Evolutionary conservation across 2,888 invertebrate genomes (phyloP), one percentile per base, ranked within the genome.

Genomic region (Zhengitettix transpicula): DNA sequence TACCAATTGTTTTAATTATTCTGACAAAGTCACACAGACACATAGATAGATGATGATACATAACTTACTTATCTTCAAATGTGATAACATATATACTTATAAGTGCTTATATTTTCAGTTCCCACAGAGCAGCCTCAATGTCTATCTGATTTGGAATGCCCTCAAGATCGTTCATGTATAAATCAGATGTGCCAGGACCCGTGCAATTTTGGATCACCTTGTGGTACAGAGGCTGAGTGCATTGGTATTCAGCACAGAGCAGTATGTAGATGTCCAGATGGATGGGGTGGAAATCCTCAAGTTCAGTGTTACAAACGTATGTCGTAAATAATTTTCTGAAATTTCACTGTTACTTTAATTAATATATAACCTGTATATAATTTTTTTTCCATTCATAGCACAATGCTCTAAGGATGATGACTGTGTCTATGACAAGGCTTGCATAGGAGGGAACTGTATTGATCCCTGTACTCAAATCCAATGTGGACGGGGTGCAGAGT

Each of bases 261-360:
- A 8, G 82, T 83, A 17, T 94, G 94, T 72, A 81, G 80, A 68
- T 94, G 94, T 71, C 88, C 88, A 16, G 81, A 84, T 56, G 89
- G 87, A 64, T 90, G 88, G 76, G 89, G 89, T 58, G 94, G 94
- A 63, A 88, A 93, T 73, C 92, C 94, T 42, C 85, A 91, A 72
- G 74, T 84, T 28, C 81, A 83, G 64, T 94, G 94, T 69, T 90
- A 87, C 71, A 88, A 85, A 79, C 89, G 92, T 92, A 78, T 83
- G 84, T 41, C 56, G 10, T 9, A 12, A 42, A 56, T 42, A 17
- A 41, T 56, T 42, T 56, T 42, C n/a, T 47, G 12, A 47, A 47
- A 1, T 47, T 47, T 47, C 47, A n/a, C 14, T 12, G n/a, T 47
- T 14, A 12, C 16, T 15, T 11, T 47, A 11, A 42, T 11, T 44